phyloP scores from a whole-genome alignment of 2,113 vertebrate species.

The Spilogale gracilis region DNA sequence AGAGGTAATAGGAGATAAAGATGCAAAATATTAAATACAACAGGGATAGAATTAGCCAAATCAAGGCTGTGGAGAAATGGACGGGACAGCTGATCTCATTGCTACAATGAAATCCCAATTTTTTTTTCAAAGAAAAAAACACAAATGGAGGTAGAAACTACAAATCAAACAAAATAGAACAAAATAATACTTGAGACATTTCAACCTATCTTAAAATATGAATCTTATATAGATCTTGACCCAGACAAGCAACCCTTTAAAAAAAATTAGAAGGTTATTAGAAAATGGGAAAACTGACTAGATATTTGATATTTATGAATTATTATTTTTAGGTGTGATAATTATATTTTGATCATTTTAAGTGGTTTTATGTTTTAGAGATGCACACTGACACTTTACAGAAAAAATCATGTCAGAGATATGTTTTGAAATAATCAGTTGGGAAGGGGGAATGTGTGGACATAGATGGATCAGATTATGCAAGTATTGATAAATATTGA shows the following conservation, averaged over 20 bases:
- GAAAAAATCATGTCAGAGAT: constrained; percentile 16
- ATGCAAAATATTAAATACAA: neutral
- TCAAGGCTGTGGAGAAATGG: neutral
- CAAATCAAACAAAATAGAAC: neutral
- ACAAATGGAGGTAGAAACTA: constrained; percentile 31
- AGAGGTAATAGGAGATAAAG: neutral
- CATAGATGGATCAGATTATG: neutral
- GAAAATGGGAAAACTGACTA: neutral
- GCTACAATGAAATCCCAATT: neutral
- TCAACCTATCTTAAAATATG: constrained; percentile 24
- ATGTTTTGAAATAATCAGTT: constrained; percentile 42
- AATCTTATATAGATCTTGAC: neutral
- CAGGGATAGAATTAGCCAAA: neutral
- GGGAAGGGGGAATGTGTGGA: neutral
- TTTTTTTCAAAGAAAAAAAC: neutral
- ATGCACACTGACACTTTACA: constrained; percentile 21
- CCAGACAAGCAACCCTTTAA: neutral
- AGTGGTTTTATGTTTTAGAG: neutral
- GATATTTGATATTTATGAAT: neutral
- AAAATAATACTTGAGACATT: constrained; percentile 22
- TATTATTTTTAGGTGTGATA: constrained; percentile 2
- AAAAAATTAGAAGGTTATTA: neutral
- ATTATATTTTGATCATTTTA: constrained; percentile 23
- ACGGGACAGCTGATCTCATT: neutral
- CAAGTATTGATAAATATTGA: neutral